Conservation (phyloP, 2,797 vertebrate species). For the Premnoplex brunnescens region DNA sequence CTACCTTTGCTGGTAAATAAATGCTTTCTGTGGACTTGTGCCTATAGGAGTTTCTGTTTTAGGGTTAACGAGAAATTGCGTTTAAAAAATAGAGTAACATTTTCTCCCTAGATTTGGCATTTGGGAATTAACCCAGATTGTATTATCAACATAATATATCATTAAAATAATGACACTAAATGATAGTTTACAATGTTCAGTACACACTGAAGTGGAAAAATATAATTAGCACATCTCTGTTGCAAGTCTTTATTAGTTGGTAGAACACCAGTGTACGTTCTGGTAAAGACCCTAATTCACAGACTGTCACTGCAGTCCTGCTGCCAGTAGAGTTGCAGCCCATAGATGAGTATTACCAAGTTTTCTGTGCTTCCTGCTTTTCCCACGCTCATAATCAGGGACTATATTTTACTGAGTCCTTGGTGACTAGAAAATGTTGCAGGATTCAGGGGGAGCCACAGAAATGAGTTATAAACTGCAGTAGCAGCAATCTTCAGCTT, state of each 20-base stretch:
- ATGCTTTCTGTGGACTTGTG: constrained; percentile 4
- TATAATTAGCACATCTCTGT: constrained; percentile 68
- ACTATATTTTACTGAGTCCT: constrained; percentile 5
- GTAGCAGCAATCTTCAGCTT: background rate
- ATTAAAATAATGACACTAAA: constrained; percentile 75
- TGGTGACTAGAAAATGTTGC: background rate
- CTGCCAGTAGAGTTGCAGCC: background rate
- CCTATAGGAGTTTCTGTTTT: constrained; percentile 15
- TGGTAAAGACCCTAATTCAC: constrained; percentile 30
- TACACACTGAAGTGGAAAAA: constrained; percentile 70
- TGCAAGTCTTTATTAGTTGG: constrained; percentile 56
- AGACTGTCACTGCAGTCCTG: background rate
- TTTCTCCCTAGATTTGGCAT: constrained; percentile 18
- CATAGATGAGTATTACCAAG: background rate
- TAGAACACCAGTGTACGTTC: constrained; percentile 26
- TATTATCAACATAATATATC: constrained; percentile 69
- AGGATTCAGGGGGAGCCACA: background rate
- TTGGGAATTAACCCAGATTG: constrained; percentile 69
- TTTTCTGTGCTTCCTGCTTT: constrained; percentile 26
- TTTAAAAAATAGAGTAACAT: constrained; percentile 36
- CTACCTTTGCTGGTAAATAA: constrained; percentile 10
- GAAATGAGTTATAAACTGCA: background rate
- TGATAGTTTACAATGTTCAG: constrained; percentile 68
- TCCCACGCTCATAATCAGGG: background rate
- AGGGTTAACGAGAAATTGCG: constrained; percentile 47